Evolutionary conservation across 1,140 invertebrate genomes (phyloP).

Genomic region (Bombus turneri): DNA sequence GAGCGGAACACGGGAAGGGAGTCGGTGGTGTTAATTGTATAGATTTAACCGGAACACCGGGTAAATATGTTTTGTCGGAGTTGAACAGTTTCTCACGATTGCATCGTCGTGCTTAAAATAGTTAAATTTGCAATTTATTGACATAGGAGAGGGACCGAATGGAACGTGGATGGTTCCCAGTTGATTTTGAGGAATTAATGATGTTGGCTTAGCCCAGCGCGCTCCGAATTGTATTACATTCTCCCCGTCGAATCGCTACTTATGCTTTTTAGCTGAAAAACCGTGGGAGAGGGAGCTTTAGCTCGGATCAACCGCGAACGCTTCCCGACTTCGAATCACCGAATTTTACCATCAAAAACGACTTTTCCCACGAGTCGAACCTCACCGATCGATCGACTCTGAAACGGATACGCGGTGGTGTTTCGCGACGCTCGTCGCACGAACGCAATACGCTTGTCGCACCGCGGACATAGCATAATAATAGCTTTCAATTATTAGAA

Average conservation of each 20-base stretch:
- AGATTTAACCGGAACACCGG: constrained; percentile 36
- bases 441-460: too few relatives aligned
- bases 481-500: too few relatives aligned
- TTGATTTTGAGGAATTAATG: constrained; percentile 48
- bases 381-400: neutral
- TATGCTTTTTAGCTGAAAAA: constrained; percentile 7
- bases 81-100: constrained; percentile 28
- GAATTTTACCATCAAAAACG: neutral
- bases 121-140: constrained; percentile 49
- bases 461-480: too few relatives aligned
- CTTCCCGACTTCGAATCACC: too few relatives aligned
- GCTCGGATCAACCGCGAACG: neutral
- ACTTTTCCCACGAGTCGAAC: neutral
- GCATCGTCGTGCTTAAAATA: constrained; percentile 37
- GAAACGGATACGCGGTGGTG: neutral
- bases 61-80: constrained; percentile 40
- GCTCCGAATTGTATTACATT: neutral
- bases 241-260: constrained; percentile 3
- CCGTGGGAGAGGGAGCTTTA: neutral
- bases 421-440: too few relatives aligned
- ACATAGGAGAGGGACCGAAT: constrained; percentile 37
- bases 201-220: constrained; percentile 24
- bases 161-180: constrained; percentile 5
- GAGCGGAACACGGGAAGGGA: neutral
- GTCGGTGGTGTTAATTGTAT: constrained; percentile 34